These are phyloP conservation scores for Eira barbara DNA, from an alignment of 2,113 vertebrate species.

Conservation along the genomic window DNA sequence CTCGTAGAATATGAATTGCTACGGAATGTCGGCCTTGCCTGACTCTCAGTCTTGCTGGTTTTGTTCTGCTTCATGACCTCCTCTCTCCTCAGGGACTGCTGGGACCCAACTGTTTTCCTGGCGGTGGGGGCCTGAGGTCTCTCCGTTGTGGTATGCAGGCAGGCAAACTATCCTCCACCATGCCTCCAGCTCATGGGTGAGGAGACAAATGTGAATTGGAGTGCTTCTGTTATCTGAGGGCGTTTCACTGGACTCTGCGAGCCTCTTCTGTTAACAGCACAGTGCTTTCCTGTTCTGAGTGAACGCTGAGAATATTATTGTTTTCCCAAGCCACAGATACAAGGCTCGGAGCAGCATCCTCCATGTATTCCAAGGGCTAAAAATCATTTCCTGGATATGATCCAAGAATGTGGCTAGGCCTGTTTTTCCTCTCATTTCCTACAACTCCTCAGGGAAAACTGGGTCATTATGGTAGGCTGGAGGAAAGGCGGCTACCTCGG, in stretches of 20 bases:
- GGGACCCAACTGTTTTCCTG: background rate
- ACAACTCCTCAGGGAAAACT: constrained; percentile 27
- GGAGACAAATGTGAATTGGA: background rate
- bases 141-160: background rate
- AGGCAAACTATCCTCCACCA: background rate
- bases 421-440: constrained; percentile 64
- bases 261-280: background rate
- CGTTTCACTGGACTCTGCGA: background rate
- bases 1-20: background rate
- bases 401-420: constrained; percentile 17
- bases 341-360: background rate
- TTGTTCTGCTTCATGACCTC: no score
- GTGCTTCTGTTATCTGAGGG: no score
- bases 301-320: background rate
- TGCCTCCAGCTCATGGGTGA: background rate
- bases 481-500: background rate
- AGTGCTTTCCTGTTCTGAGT: background rate
- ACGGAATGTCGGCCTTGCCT: background rate
- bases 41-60: background rate
- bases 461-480: background rate
- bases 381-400: constrained; percentile 44
- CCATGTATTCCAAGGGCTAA: background rate
- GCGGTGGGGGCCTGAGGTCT: background rate
- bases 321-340: background rate
- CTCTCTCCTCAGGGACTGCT: background rate